Evolutionary conservation across 2,797 vertebrate species (phyloP).

Genomic region (Lepilemur ruficaudatus): DNA sequence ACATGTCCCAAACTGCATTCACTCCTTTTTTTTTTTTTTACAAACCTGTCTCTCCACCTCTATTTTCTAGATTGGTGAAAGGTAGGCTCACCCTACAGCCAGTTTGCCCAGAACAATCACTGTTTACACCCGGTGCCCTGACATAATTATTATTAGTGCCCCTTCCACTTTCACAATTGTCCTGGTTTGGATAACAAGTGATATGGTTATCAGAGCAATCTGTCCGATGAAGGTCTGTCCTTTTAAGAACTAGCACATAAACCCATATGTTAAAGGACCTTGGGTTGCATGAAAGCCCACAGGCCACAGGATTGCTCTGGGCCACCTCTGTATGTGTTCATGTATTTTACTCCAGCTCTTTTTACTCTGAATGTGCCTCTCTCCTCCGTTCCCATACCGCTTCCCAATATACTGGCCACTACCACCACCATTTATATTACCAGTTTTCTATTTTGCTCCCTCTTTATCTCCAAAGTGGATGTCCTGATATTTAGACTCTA

Average conservation of each 20-base stretch:
- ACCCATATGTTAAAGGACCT: neutral
- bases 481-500: neutral
- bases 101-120: neutral
- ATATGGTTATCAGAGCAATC: neutral
- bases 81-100: neutral
- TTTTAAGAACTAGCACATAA: neutral
- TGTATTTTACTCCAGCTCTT: neutral
- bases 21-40: neutral
- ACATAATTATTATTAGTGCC: neutral
- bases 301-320: no score
- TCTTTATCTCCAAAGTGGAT: neutral
- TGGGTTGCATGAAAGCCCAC: neutral
- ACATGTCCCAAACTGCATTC: neutral
- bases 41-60: neutral
- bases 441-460: neutral
- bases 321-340: neutral
- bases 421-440: neutral
- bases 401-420: neutral
- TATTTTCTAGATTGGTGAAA: neutral
- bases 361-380: neutral
- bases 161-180: neutral
- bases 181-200: neutral
- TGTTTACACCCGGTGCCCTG: neutral
- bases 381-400: neutral
- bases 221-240: neutral